Percentiles rank a stretch among this genome's conserved stretches.
These are phyloP conservation scores for Dolichoris vasculosae DNA, from an alignment of 1,140 invertebrate genomes.

Conservation along the genomic window DNA sequence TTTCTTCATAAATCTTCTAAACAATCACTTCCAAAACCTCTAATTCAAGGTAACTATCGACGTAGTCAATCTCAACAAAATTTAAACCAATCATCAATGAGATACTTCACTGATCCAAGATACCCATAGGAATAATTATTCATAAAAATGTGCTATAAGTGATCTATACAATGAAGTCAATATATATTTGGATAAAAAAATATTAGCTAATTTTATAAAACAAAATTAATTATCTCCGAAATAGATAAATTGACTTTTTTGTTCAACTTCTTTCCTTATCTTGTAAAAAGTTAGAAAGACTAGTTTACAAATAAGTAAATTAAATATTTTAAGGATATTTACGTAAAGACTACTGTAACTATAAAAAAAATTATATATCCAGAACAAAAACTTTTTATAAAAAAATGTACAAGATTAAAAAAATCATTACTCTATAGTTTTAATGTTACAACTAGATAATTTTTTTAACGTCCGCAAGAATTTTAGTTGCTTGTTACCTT, in stretches of 20 bases:
- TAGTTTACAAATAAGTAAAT: neutral
- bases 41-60: neutral
- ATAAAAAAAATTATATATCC: neutral
- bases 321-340: neutral
- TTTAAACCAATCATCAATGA: conserved; percentile 61
- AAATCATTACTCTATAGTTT: neutral
- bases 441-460: conserved; percentile 3
- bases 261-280: neutral
- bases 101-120: conserved; percentile 64
- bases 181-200: conserved; percentile 9
- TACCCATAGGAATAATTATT: conserved; percentile 57
- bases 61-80: conserved; percentile 67
- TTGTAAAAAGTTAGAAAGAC: neutral
- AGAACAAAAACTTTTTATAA: neutral
- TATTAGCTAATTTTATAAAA: conserved; percentile 11
- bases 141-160: neutral
- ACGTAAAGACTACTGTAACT: neutral
- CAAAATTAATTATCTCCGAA: neutral
- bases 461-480: conserved; percentile 15
- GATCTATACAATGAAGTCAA: neutral
- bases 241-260: neutral
- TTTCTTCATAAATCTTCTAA: conserved; percentile 36
- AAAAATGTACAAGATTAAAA: neutral
- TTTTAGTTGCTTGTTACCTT: conserved; percentile 30
- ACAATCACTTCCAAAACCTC: neutral